Evolutionary conservation across 2,113 vertebrate species (phyloP).

Genomic region (Todiramphus saurophagus): DNA sequence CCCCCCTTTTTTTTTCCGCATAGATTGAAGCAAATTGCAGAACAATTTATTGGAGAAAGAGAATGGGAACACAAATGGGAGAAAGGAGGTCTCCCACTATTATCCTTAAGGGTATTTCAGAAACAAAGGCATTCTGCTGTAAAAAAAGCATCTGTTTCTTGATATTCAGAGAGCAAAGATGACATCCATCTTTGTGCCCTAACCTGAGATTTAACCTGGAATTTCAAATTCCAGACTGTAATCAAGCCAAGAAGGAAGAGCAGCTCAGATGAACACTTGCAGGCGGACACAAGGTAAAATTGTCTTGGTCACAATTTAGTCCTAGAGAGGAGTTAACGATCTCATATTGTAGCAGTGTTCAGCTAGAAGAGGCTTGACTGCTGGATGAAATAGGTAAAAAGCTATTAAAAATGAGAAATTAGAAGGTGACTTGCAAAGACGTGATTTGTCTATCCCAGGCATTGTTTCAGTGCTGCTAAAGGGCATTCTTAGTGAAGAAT

Average conservation of each 20-base stretch:
- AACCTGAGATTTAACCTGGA: neutral
- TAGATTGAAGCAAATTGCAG: neutral
- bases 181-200: neutral
- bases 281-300: neutral
- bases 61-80: neutral
- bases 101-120: neutral
- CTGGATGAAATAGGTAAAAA: neutral
- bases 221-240: neutral
- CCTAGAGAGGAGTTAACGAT: neutral
- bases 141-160: neutral
- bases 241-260: neutral
- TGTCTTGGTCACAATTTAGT: neutral
- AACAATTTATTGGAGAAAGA: neutral
- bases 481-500: accelerated
- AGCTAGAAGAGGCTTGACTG: neutral
- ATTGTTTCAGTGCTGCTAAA: neutral
- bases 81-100: neutral
- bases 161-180: neutral
- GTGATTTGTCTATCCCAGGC: neutral
- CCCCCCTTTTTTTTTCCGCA: neutral
- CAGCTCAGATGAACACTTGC: neutral
- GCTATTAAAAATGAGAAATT: neutral
- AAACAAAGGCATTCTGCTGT: neutral
- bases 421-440: neutral
- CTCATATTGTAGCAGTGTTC: neutral